Conservation (phyloP, 2,797 vertebrate genomes). For the Pipistrellus kuhlii region DNA sequence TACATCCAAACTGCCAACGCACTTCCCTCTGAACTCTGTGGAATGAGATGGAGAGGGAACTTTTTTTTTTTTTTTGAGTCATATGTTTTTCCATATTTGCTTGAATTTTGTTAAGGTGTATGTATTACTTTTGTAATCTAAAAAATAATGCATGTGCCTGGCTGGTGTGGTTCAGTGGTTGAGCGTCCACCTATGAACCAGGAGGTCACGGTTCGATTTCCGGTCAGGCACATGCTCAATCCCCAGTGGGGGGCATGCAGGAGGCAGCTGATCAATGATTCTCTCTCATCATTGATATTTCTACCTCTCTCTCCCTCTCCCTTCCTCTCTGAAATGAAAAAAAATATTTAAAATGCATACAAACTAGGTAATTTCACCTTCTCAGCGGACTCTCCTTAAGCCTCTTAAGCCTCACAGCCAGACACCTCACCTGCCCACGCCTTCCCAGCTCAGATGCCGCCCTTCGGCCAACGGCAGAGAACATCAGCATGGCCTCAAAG, state of each 20-base stretch:
- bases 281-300: too few relatives aligned
- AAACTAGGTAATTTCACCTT: neutral
- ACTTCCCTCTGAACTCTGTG: neutral
- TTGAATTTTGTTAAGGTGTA: conserved; percentile 31
- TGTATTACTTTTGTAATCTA: neutral
- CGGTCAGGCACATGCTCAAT: too few relatives aligned
- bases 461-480: neutral
- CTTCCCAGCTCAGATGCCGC: neutral
- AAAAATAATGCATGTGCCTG: neutral
- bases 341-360: neutral
- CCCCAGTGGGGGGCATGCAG: too few relatives aligned
- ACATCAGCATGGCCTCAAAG: neutral
- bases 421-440: neutral
- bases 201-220: too few relatives aligned
- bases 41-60: neutral
- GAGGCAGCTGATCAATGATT: too few relatives aligned
- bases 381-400: neutral
- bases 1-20: neutral
- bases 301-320: too few relatives aligned
- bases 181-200: too few relatives aligned
- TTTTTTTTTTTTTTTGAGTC: neutral
- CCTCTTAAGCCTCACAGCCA: neutral
- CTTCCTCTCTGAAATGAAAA: too few relatives aligned
- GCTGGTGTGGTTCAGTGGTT: too few relatives aligned
- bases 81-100: conserved; percentile 27